phyloP scores from a whole-genome alignment of 2,113 vertebrate genomes.

The Athene noctua region DNA sequence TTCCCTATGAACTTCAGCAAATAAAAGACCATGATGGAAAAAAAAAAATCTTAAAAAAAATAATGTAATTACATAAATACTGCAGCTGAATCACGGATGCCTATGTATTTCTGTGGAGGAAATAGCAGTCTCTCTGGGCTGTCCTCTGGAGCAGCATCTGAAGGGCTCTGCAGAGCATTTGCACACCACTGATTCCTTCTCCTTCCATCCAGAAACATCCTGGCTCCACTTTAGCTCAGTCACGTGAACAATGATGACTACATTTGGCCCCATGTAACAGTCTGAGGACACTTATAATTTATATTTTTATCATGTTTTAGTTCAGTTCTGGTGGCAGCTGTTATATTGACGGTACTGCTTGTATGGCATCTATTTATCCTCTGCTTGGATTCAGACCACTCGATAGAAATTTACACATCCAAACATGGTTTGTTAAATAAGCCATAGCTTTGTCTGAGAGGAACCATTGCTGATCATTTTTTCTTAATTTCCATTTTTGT shows the following conservation, averaged over 20 bases:
- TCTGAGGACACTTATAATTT: not conserved
- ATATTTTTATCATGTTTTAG: not conserved
- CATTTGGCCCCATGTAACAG: not conserved
- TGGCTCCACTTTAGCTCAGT: not conserved
- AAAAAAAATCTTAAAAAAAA: not conserved
- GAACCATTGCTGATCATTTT: not conserved
- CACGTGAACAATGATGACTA: accelerated
- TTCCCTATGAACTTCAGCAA: not conserved
- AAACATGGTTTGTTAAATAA: not conserved
- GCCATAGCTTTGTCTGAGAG: not conserved
- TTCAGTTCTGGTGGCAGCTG: constrained; percentile 8
- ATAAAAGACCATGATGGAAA: not conserved
- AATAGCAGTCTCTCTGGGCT: not conserved
- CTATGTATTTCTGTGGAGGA: not conserved
- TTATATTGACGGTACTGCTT: not conserved
- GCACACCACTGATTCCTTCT: not conserved
- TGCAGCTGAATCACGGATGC: not conserved
- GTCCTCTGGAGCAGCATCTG: not conserved
- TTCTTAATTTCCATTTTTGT: not conserved
- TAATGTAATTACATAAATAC: not conserved
- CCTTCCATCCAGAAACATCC: not conserved
- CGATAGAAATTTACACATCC: not conserved
- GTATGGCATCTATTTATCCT: not conserved
- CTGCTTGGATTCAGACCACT: not conserved
- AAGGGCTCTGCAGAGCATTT: not conserved